Evolutionary conservation across 1,140 invertebrate genomes (phyloP).

Genomic region (Chlorops oryzae): DNA sequence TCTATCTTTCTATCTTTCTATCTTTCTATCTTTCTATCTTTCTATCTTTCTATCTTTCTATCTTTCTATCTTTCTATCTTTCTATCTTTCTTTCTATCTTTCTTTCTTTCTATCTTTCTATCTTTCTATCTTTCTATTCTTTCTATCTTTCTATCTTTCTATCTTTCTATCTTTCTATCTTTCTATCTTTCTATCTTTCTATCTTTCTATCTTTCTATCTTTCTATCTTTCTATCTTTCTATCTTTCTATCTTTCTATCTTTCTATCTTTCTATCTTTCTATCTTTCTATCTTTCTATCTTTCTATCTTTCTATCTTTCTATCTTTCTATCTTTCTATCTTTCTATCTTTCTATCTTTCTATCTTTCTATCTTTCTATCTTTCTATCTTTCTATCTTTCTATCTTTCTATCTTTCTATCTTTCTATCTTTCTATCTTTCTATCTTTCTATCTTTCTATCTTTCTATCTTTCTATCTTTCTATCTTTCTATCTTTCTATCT

Average conservation of each 20-base stretch:
- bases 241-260: constrained; percentile 34
- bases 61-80: neutral
- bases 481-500: too few relatives aligned
- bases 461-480: too few relatives aligned
- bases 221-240: constrained; percentile 38
- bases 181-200: neutral
- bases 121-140: constrained; percentile 28
- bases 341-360: too few relatives aligned
- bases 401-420: too few relatives aligned
- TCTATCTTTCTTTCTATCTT: neutral
- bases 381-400: too few relatives aligned
- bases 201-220: constrained; percentile 39
- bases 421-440: too few relatives aligned
- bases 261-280: constrained; percentile 26
- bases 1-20: neutral
- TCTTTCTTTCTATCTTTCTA: constrained; percentile 4
- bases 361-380: too few relatives aligned
- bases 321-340: too few relatives aligned
- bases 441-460: too few relatives aligned
- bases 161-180: neutral
- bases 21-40: neutral
- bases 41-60: neutral
- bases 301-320: too few relatives aligned
- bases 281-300: constrained; percentile 27
- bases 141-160: constrained; percentile 25